Evolutionary conservation across 2,113 vertebrate genomes (phyloP).

Genomic region (Aramus guarauna): DNA sequence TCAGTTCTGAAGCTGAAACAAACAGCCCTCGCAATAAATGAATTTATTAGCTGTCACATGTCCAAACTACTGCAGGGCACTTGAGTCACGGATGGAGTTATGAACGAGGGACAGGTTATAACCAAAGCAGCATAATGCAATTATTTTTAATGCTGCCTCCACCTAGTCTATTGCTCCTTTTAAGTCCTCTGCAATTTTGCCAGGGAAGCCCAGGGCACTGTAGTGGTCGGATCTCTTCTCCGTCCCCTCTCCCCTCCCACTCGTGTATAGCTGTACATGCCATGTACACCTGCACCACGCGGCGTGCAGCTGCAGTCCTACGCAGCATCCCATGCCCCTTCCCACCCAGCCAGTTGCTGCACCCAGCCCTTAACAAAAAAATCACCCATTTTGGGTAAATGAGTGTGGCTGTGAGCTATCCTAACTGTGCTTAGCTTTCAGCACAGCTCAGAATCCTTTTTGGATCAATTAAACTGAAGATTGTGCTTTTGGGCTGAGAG

Average conservation of each 20-base stretch:
- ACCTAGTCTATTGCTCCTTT: background rate
- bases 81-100: background rate
- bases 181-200: background rate
- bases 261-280: background rate
- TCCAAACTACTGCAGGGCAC: conserved; percentile 25
- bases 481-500: background rate
- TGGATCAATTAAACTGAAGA: background rate
- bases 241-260: background rate
- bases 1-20: conserved; percentile 38
- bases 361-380: background rate
- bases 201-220: background rate
- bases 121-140: background rate
- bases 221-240: background rate
- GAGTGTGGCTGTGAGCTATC: background rate
- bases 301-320: background rate
- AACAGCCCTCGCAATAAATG: conserved; percentile 28
- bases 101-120: background rate
- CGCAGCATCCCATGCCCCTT: rapidly evolving
- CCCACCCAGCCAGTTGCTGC: background rate
- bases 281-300: background rate
- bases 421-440: background rate
- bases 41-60: conserved; percentile 47
- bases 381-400: background rate
- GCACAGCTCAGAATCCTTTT: background rate
- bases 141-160: conserved; percentile 13